Evolutionary conservation across 2,797 vertebrate species (phyloP), one percentile per base, ranked within the genome.

Genomic region (Chloroceryle inda): DNA sequence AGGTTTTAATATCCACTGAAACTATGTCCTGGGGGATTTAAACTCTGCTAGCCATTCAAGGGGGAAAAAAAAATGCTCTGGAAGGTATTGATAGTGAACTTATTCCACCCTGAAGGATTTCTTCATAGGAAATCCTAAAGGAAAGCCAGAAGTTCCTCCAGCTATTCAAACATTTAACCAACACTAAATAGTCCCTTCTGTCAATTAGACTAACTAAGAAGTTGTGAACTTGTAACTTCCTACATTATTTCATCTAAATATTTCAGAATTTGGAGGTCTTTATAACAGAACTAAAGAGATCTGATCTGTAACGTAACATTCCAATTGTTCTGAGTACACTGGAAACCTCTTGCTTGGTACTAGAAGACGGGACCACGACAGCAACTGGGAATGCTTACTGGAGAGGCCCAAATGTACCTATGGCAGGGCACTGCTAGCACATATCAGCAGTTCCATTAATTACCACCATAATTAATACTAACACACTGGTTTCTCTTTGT

Each of bases 381-480:
- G 71, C 52, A 72, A 45, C 47, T 47, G 14, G 61, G 53, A 79
- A 21, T 6, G 11, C 27, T 52, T 33, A 7, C 10, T 29, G 22
- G 17, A 27, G 45, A 23, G 27, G 42, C 22, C 17, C 52, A 67
- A 89, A 61, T 23, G 38, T 29, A 75, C 27, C 23, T 69, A 55
- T 22, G 62, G 44, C 0, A 29, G 66, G 49, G 78, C 50, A 24
- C 18, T 13, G 52, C 37, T 83, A 55, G 18, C 9, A 3, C 33
- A 21, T n/a, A 13, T 33, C 45, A 79, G 35, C 52, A 15, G 22
- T 55, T 58, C 40, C 62, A 50, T 66, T 21, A 66, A 63, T 14
- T 12, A 85, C 15, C 49, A 53, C 45, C 6, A 3, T 12, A 85
- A 71, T 0, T 0, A 73, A 44, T 29, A 10, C 7, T 44, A 56